Evolutionary conservation across 2,113 vertebrate genomes (phyloP).

Genomic region (Rattus rattus): DNA sequence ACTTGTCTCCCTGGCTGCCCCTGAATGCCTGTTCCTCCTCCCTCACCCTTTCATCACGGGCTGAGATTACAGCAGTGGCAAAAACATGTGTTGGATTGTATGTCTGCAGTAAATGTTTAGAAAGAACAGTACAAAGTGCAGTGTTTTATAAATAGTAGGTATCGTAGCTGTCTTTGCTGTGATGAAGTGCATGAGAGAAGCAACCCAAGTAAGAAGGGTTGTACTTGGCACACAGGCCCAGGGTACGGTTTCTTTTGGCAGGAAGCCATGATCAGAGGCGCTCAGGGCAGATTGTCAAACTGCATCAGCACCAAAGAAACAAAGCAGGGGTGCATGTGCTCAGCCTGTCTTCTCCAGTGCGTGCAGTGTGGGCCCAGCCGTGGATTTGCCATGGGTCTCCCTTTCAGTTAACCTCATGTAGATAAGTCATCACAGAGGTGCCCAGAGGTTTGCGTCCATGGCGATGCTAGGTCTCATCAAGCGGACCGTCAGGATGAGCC

Average conservation of each 20-base stretch:
- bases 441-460: not conserved
- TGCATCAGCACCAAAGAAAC: not conserved
- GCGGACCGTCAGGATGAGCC: not conserved
- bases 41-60: not conserved
- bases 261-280: not conserved
- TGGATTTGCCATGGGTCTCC: not conserved
- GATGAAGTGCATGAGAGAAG: not conserved
- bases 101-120: slow-evolving; percentile 35
- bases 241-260: not conserved
- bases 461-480: not conserved
- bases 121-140: slow-evolving; percentile 44
- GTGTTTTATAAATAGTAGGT: slow-evolving; percentile 13
- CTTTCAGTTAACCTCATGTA: not conserved
- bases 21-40: not conserved
- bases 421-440: too few relatives aligned
- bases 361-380: not conserved
- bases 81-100: slow-evolving; percentile 2
- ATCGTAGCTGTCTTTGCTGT: not conserved
- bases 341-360: not conserved
- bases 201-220: not conserved
- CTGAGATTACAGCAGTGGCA: not conserved
- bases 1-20: not conserved
- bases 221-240: not conserved
- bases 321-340: not conserved
- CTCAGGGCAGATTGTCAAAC: not conserved